Conservation (phyloP, 2,113 vertebrate species). For the Strigops habroptila region DNA sequence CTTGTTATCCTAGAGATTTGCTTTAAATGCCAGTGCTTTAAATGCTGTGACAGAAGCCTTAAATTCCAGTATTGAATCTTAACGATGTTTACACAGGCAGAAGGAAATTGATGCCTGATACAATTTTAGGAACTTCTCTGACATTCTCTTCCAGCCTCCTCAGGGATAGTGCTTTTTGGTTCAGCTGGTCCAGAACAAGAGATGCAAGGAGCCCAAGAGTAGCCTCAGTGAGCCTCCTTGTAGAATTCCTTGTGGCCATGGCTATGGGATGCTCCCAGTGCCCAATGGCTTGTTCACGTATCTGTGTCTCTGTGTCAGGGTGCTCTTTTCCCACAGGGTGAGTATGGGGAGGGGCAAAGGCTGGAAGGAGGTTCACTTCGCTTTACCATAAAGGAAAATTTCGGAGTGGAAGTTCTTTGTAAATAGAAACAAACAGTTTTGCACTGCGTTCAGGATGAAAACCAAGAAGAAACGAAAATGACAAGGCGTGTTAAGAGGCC, state of each 20-base stretch:
- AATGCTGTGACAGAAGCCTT: not conserved
- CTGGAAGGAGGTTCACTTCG: not conserved
- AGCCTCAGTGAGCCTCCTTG: not conserved
- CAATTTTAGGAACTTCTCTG: not conserved
- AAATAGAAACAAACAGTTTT: not conserved
- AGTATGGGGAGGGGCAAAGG: not conserved
- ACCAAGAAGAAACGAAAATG: not conserved
- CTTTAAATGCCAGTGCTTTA: not conserved
- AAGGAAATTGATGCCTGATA: not conserved
- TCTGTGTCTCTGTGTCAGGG: not conserved
- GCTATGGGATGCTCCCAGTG: not conserved
- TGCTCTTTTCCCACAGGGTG: not conserved
- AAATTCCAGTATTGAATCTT: not conserved
- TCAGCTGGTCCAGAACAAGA: not conserved
- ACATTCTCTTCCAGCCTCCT: not conserved
- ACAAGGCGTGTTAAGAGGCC: not conserved
- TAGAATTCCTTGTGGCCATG: not conserved
- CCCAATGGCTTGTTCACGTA: fast-evolving
- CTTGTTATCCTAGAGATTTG: fast-evolving
- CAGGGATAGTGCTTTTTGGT: not conserved
- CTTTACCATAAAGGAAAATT: not conserved
- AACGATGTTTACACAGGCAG: not conserved
- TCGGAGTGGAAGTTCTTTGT: not conserved
- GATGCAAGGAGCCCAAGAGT: not conserved
- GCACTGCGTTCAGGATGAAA: not conserved